Percentiles rank a stretch among this genome's conserved stretches.
These are phyloP conservation scores for Adelphocoris suturalis DNA, from an alignment of 2,888 invertebrate species.

Conservation along the genomic window DNA sequence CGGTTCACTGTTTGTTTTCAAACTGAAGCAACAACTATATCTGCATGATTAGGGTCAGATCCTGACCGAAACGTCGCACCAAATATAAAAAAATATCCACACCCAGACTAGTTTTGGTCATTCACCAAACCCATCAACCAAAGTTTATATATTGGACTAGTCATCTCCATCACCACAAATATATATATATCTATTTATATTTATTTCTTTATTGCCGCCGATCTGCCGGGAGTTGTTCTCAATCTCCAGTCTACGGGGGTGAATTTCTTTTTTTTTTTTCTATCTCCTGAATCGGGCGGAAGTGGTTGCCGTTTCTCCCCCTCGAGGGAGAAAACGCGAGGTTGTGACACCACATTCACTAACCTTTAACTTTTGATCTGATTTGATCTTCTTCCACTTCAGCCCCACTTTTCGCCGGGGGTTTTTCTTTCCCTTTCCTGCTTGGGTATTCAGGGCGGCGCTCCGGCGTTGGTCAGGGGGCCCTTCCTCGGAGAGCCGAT, in stretches of 20 bases:
- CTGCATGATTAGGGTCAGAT: too few species aligned
- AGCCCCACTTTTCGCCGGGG: slow-evolving; percentile 34
- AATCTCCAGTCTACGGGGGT: slow-evolving; percentile 20
- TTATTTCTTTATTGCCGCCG: slow-evolving; percentile 62
- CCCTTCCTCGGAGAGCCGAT: slow-evolving; percentile 42
- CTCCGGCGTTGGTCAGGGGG: slow-evolving; percentile 8
- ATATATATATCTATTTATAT: too few species aligned
- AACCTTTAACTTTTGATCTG: slow-evolving; percentile 71
- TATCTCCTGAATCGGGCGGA: slow-evolving; percentile 10
- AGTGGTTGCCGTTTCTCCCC: background rate
- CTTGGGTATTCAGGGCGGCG: slow-evolving; percentile 57
- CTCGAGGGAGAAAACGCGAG: slow-evolving; percentile 42
- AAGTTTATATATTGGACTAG: too few species aligned
- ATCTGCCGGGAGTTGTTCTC: slow-evolving; percentile 60
- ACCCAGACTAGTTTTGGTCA: too few species aligned
- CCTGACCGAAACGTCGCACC: too few species aligned
- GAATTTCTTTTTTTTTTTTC: background rate
- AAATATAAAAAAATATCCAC: too few species aligned
- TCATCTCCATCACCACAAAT: too few species aligned
- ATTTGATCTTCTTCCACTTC: slow-evolving; percentile 56
- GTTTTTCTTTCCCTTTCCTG: slow-evolving; percentile 41
- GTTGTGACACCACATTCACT: slow-evolving; percentile 69
- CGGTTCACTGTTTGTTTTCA: too few species aligned
- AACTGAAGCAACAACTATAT: too few species aligned
- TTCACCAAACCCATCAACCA: too few species aligned